Conservation (phyloP, 2,797 vertebrate genomes). For the Coilia nasus region DNA sequence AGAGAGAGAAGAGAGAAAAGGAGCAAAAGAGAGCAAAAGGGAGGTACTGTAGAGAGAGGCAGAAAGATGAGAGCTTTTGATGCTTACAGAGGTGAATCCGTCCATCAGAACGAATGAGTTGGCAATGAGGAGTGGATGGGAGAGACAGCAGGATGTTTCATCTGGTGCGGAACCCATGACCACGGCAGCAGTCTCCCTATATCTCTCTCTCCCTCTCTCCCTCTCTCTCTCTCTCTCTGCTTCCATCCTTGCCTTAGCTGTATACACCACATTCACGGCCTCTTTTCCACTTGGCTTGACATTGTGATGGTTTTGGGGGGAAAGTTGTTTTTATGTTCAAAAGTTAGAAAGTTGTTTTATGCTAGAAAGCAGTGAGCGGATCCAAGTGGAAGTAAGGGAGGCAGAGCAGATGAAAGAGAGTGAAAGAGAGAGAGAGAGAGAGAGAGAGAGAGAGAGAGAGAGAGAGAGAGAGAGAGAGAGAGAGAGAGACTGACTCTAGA, state of each 20-base stretch:
- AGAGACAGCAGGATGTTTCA: conserved; percentile 64
- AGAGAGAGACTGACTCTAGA: neutral
- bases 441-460: conserved; percentile 26
- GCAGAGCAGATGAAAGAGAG: conserved; percentile 47
- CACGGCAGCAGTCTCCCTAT: conserved; percentile 37
- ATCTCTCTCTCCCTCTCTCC: neutral
- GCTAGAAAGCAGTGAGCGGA: conserved; percentile 17
- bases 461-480: neutral
- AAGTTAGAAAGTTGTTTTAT: conserved; percentile 53
- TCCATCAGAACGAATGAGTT: conserved; percentile 70
- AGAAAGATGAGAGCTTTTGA: conserved; percentile 50
- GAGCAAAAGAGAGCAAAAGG: neutral
- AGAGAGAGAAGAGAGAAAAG: neutral
- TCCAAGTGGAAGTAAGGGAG: conserved; percentile 33
- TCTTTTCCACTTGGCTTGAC: conserved; percentile 67
- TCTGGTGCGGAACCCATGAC: conserved; percentile 42
- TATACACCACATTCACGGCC: conserved; percentile 57
- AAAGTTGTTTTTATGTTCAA: conserved; percentile 65
- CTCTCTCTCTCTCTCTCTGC: neutral
- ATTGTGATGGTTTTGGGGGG: conserved; percentile 64
- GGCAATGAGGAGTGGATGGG: conserved; percentile 58
- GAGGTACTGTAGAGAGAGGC: conserved; percentile 38
- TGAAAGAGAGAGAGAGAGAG: conserved; percentile 53
- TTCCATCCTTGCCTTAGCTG: conserved; percentile 55
- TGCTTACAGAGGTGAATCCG: conserved; percentile 61